Evolutionary conservation across 2,797 vertebrate genomes (phyloP), one percentile per base, ranked within the genome.

Genomic region (Rousettus madagascariensis): DNA sequence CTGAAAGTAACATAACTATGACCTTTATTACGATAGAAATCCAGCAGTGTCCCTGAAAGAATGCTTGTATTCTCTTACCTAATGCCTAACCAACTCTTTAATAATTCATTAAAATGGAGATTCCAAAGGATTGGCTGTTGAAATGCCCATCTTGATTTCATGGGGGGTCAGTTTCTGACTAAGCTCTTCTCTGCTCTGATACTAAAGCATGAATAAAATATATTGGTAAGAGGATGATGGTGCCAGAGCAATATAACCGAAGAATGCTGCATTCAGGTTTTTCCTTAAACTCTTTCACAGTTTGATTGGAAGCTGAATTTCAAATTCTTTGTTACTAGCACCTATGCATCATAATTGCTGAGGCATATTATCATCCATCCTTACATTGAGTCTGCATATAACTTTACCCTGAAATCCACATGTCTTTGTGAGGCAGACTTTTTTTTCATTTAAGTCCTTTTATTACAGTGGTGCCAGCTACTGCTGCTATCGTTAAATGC

Each of bases 391-490:
- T 96, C 89, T 97, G 90, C 89, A 96, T 91, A 95, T 87, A 97
- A 75, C 88, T 97, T 97, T 97, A 71, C 65, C 46, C 94, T 97
- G 94, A 98, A 98, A 98, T 97, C 95, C 96, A 66, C 83, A 97
- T 93, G 84, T 87, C 94, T 98, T 98, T 97, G 93, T 97, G 97
- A 98, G 89, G 79, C 72, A 94, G 49, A 95, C 30, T 28, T 95
- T 92, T 90, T 97, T 95, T 97, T 85, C 41, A 80, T 97, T 97
- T 97, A 97, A 98, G 88, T 97, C 96, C 79, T 97, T 98, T 98
- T 98, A 98, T 98, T 98, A 96, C 72, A 96, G 26, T 92, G 95
- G 51, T 97, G 85, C 96, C 95, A 97, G 94, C 94, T 97, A 97
- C 91, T 97, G 96, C 90, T 95, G 92, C 79, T 98, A 86, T 97